Evolutionary conservation across 2,888 invertebrate genomes (phyloP).

Genomic region (Chrysolina oricalcia): DNA sequence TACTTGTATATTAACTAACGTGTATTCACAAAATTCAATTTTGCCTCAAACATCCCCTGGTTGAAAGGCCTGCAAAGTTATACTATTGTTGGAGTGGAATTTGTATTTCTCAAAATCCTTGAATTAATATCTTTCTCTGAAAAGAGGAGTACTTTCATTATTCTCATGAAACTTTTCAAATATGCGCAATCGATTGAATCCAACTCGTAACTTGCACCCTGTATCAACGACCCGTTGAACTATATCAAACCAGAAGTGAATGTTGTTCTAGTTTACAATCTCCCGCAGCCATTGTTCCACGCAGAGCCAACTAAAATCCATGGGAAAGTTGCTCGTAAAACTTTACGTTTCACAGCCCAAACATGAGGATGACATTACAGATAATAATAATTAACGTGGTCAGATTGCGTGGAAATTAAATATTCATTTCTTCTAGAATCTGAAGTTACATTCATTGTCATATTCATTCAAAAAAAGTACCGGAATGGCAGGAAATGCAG

Average conservation of each 20-base stretch:
- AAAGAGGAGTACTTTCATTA: no score
- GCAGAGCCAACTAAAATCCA: conserved; percentile 28
- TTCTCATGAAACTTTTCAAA: no score
- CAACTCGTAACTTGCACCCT: not conserved
- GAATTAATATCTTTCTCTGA: no score
- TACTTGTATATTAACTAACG: no score
- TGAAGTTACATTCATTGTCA: not conserved
- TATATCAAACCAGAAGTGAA: conserved; percentile 35
- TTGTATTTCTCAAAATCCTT: no score
- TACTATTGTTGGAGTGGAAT: no score
- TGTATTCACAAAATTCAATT: no score
- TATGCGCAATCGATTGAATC: no score
- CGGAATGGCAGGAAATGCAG: no score
- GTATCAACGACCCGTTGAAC: conserved; percentile 21
- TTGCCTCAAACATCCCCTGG: no score
- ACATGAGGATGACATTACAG: conserved; percentile 26
- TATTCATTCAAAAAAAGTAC: not conserved
- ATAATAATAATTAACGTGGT: conserved; percentile 7
- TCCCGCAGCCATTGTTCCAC: conserved; percentile 33
- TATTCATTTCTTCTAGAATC: conserved; percentile 12
- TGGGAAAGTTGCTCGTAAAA: conserved; percentile 37
- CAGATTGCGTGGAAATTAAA: conserved; percentile 13
- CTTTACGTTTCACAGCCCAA: conserved; percentile 25
- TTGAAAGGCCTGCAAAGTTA: no score
- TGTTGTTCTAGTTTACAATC: conserved; percentile 33